A percentile compares a stretch with the other conserved stretches of the same genome.
phyloP scores from a whole-genome alignment of 2,797 vertebrate species.

The Eulemur mongoz region DNA sequence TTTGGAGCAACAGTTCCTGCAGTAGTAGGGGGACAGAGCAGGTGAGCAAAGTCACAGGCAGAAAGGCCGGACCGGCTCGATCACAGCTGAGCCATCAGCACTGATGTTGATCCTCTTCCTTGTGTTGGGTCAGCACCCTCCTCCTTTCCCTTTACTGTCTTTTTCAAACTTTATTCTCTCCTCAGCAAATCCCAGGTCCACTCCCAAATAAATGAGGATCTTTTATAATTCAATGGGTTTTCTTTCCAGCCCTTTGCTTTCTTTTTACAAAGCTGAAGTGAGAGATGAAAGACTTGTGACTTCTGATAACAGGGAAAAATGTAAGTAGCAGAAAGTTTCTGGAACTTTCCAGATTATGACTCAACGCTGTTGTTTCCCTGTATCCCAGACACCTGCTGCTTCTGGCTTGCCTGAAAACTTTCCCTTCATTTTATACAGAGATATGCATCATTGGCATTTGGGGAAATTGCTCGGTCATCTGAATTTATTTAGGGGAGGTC shows the following conservation, averaged over 20 bases:
- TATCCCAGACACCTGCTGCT: not conserved
- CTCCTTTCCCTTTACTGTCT: not conserved
- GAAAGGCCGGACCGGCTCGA: not conserved
- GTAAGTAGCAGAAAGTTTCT: not conserved
- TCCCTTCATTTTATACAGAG: not conserved
- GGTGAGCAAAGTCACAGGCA: no score
- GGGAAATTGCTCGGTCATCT: not conserved
- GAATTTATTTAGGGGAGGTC: not conserved
- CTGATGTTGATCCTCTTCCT: not conserved
- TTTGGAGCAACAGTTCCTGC: not conserved
- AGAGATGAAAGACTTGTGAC: not conserved
- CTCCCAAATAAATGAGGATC: not conserved
- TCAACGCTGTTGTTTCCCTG: not conserved
- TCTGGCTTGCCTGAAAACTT: not conserved
- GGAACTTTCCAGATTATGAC: not conserved
- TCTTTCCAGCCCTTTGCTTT: not conserved
- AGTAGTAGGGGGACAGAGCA: not conserved
- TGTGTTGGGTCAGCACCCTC: not conserved
- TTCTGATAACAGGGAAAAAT: not conserved
- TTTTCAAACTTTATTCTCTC: not conserved
- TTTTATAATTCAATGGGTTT: not conserved
- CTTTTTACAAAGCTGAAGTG: not conserved
- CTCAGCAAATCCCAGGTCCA: not conserved
- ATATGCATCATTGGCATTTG: not conserved
- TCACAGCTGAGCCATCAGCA: rapidly evolving